phyloP scores from a whole-genome alignment of 64 coral and sea anemone genomes.

The Montipora capricornis region DNA sequence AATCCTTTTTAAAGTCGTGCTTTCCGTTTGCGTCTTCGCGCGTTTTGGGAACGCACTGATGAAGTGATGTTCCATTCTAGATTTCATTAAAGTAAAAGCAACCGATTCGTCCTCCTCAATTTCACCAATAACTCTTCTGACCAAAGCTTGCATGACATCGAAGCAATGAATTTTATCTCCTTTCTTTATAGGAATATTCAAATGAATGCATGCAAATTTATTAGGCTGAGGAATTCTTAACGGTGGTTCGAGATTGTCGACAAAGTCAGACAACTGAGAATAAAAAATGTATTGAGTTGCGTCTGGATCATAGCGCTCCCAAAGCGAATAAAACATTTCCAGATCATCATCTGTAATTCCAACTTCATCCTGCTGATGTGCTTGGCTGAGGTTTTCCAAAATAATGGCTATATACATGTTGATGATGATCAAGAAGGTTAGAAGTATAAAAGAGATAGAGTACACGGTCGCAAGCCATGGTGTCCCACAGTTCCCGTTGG shows the following conservation, averaged over 20 bases:
- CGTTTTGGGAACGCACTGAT: slow-evolving; percentile 85
- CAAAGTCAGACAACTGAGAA: slow-evolving; percentile 86
- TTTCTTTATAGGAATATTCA: slow-evolving; percentile 93
- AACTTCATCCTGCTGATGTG: slow-evolving; percentile 86
- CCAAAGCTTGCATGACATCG: slow-evolving; percentile 98
- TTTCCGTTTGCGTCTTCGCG: slow-evolving; percentile 72
- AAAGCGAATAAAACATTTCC: slow-evolving; percentile 95
- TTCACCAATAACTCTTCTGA: slow-evolving; percentile 82
- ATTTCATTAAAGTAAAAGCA: slow-evolving; percentile 87
- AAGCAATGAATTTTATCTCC: slow-evolving; percentile 95
- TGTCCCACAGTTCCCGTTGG: slow-evolving; percentile 85
- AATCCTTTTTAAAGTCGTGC: slow-evolving; percentile 87
- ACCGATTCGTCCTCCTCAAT: slow-evolving; percentile 77
- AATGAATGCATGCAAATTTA: slow-evolving; percentile 88
- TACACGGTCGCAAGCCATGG: slow-evolving; percentile 84
- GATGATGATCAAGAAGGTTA: slow-evolving; percentile 95
- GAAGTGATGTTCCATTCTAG: slow-evolving; percentile 93
- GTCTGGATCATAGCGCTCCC: slow-evolving; percentile 83
- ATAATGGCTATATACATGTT: slow-evolving; percentile 99
- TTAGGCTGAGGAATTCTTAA: slow-evolving; percentile 85
- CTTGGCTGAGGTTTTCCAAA: slow-evolving; percentile 92
- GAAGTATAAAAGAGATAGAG: slow-evolving; percentile 86
- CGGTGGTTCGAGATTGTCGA: slow-evolving; percentile 87
- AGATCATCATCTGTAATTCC: slow-evolving; percentile 98
- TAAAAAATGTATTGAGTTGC: slow-evolving; percentile 92